Conservation (phyloP, 2,797 vertebrate genomes). For the Scomberomorus guttatus region DNA sequence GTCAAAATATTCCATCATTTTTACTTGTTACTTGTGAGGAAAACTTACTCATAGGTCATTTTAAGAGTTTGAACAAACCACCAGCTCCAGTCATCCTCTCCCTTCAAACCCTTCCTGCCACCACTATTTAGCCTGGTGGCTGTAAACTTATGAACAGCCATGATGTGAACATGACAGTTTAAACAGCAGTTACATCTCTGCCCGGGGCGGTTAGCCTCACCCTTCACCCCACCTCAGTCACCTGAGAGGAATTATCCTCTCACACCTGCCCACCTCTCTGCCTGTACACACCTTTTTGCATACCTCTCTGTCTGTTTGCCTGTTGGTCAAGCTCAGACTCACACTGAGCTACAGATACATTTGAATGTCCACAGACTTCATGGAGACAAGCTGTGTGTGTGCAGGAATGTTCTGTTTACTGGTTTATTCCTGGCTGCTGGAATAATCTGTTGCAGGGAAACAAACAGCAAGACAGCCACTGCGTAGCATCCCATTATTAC, state of each 20-base stretch:
- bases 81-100: not conserved
- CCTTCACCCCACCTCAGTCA: constrained; percentile 28
- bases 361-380: not conserved
- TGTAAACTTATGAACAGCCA: constrained; percentile 15
- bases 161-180: constrained; percentile 51
- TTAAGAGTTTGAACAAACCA: too few relatives aligned
- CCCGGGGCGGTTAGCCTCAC: constrained; percentile 35
- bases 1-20: too few relatives aligned
- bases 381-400: too few relatives aligned
- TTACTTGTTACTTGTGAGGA: too few relatives aligned
- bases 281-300: constrained; percentile 2
- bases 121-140: not conserved
- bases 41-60: too few relatives aligned
- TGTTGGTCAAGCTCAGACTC: not conserved
- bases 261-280: constrained; percentile 22
- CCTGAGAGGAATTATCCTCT: constrained; percentile 24
- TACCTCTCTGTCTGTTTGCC: constrained; percentile 1
- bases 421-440: not conserved
- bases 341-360: not conserved
- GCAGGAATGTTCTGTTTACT: not conserved
- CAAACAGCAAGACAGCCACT: not conserved
- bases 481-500: constrained; percentile 8
- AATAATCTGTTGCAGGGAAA: not conserved
- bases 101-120: not conserved
- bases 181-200: constrained; percentile 44